These are phyloP conservation scores for Bathynomus jamesi DNA, from an alignment of 1,140 invertebrate genomes.

Conservation along the genomic window DNA sequence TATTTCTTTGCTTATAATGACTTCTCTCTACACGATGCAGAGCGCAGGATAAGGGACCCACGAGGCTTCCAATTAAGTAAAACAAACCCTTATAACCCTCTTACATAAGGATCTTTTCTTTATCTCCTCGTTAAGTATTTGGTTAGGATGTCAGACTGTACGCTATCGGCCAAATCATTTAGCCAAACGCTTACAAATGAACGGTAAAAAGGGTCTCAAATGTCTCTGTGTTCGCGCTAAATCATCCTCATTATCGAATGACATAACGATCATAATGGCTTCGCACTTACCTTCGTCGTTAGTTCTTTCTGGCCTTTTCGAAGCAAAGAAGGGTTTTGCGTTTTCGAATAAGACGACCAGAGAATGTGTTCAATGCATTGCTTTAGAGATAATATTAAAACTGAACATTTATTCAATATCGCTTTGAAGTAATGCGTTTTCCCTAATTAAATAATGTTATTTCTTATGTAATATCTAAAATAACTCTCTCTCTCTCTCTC, in stretches of 20 bases:
- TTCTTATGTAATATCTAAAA: too few species aligned
- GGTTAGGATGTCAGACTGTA: not conserved
- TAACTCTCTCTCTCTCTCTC: too few species aligned
- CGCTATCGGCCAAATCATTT: constrained; percentile 1
- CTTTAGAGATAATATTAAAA: not conserved
- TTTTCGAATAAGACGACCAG: not conserved
- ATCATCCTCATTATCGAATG: not conserved
- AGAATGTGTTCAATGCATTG: not conserved
- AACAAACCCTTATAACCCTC: not conserved
- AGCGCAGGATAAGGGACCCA: not conserved
- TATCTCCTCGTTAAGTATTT: not conserved
- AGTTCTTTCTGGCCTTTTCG: not conserved
- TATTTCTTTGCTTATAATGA: not conserved
- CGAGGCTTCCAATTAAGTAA: not conserved
- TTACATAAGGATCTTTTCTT: not conserved
- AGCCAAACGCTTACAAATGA: too few species aligned
- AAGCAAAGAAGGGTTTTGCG: not conserved
- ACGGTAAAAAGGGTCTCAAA: not conserved
- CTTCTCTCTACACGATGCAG: not conserved
- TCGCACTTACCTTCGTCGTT: not conserved
- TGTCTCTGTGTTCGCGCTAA: not conserved
- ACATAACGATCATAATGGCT: not conserved
- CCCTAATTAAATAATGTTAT: too few species aligned
- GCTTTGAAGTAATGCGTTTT: too few species aligned
- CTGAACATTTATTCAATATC: not conserved